phyloP scores from a whole-genome alignment of 2,888 invertebrate species.

The Anthophora plumipes region DNA sequence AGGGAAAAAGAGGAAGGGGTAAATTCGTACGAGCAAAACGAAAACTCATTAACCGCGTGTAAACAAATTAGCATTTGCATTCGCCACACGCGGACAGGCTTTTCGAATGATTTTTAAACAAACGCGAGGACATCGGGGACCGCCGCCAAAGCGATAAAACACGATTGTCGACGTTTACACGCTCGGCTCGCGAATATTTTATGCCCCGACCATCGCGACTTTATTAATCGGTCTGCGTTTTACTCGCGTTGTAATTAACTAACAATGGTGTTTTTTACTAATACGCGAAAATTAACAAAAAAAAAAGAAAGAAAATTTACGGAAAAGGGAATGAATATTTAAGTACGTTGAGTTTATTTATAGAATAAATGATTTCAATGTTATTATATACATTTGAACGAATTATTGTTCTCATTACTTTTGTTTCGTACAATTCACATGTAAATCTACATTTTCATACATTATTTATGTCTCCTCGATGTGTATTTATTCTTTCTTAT shows the following conservation, averaged over 20 bases:
- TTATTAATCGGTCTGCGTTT: conserved; percentile 31
- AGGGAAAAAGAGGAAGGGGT: too few species aligned
- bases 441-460: too few species aligned
- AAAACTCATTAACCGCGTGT: conserved; percentile 54
- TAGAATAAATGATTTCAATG: too few species aligned
- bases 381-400: too few species aligned
- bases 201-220: conserved; percentile 23
- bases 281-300: too few species aligned
- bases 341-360: background rate
- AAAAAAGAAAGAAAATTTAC: too few species aligned
- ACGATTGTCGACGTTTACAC: conserved; percentile 69
- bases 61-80: conserved; percentile 58
- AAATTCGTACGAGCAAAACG: conserved; percentile 1
- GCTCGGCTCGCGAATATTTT: conserved; percentile 59
- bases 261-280: background rate
- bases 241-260: background rate
- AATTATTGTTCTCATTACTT: too few species aligned
- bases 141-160: conserved; percentile 65
- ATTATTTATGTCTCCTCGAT: too few species aligned
- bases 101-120: conserved; percentile 62
- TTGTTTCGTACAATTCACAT: too few species aligned
- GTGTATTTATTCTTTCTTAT: too few species aligned
- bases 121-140: conserved; percentile 16
- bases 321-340: background rate
- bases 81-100: conserved; percentile 7